Base-by-base conservation (phyloP, 2,888 invertebrate species). In the Anodontia alba region DNA sequence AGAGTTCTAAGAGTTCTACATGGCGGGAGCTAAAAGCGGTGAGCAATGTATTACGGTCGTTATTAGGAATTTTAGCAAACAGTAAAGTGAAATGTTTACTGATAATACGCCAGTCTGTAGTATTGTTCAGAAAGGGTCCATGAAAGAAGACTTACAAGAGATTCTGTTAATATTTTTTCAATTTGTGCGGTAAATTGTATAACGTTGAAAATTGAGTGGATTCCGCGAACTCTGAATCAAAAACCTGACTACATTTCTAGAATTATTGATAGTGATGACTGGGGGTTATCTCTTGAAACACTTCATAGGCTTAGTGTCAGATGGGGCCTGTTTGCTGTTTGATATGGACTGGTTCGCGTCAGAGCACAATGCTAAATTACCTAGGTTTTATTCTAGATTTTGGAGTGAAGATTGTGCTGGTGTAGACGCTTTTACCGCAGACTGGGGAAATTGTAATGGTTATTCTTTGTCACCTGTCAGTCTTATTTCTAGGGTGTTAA, bases 241-340 rank as follows among this genome's bases (percentile, higher is more conserved):
- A 72, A 43, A n/a, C 73, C 81, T 5, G 76, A 81, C 38, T 76
- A 76, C 73, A 43, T 73, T 23, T 78, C 78, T n/a, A 81, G 36
- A 74, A 57, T 78, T 68, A 26, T 69, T 15, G 75, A 81, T 8
- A 17, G 23, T 33, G 78, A 82, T 43, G 72, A 78, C n/a, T 78
- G 54, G 69, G 73, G 78, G 3, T 23, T 78, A 12, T 78, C 78
- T 20, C 5, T n/a, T 23, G 42, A 73, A 23, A 26, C 51, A 29
- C 42, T 67, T 29, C 3, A 67, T 57, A 17, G 42, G 68, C 33
- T 78, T 43, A 69, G 51, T 74, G 31, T 43, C 54, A 12, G 42
- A 49, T 12, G 42, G 62, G 15, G 62, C 12, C 62, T 33, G 3
- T 62, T 62, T 33, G 17, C 10, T 33, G 3, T 62, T 62, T 33